Evolutionary conservation across 2,888 invertebrate species (phyloP).

Genomic region (Agrotis ipsilon): DNA sequence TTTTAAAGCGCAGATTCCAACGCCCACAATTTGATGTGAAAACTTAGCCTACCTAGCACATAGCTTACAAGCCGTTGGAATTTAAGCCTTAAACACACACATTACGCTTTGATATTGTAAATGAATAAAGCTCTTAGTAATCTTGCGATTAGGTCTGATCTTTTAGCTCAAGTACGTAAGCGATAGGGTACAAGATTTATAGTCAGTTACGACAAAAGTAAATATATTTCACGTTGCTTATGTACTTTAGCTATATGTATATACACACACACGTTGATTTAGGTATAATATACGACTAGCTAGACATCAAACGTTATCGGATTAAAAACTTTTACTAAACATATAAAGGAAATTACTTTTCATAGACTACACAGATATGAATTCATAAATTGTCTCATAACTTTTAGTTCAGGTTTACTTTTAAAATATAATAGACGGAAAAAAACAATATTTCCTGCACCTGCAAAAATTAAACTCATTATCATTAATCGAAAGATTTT

Average conservation of each 20-base stretch:
- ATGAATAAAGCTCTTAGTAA: constrained; percentile 4
- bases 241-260: constrained; percentile 7
- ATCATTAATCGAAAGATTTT: constrained; percentile 31
- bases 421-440: constrained; percentile 17
- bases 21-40: background rate
- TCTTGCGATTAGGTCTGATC: background rate
- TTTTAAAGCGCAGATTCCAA: background rate
- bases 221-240: background rate
- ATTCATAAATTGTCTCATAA: background rate
- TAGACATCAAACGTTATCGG: constrained; percentile 34
- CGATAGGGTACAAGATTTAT: background rate
- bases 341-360: constrained; percentile 6
- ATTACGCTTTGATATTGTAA: background rate
- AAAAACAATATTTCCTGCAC: constrained; percentile 49
- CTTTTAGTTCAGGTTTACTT: constrained; percentile 11
- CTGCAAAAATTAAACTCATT: constrained; percentile 58
- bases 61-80: background rate
- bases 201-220: background rate
- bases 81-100: background rate
- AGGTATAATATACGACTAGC: constrained; percentile 11
- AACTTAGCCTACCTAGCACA: constrained; percentile 27
- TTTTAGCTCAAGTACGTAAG: constrained; percentile 24
- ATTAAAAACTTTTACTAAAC: constrained; percentile 9
- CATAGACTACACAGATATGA: background rate
- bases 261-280: background rate